Evolutionary conservation across 2,797 vertebrate species (phyloP).

Genomic region (Gephyroberyx darwinii): DNA sequence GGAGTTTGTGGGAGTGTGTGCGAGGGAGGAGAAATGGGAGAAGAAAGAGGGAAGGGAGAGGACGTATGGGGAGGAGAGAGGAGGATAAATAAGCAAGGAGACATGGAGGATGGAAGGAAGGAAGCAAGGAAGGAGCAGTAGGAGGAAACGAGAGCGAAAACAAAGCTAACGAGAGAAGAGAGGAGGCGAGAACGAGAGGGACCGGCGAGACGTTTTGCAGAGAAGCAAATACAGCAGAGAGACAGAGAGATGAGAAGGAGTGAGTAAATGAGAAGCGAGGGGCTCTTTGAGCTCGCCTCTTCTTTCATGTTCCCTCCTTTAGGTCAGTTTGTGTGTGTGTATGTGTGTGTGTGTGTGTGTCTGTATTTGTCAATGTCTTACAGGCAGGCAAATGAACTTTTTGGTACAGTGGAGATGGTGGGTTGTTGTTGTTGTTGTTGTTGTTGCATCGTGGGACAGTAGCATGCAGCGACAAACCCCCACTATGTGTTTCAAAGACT

Average conservation of each 20-base stretch:
- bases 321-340: constrained; percentile 22
- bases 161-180: constrained; percentile 44
- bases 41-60: neutral
- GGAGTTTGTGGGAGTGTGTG: constrained; percentile 28
- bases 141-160: constrained; percentile 2
- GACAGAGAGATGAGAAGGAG: constrained; percentile 10
- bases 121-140: constrained; percentile 1
- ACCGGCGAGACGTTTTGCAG: constrained; percentile 27
- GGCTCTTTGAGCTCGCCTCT: constrained; percentile 4
- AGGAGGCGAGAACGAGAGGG: constrained; percentile 9
- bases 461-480: too few species aligned
- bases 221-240: constrained; percentile 22
- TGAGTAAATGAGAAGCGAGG: constrained; percentile 44
- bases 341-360: neutral
- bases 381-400: constrained; percentile 31
- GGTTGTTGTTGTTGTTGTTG: neutral
- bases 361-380: neutral
- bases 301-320: constrained; percentile 47
- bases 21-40: neutral
- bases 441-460: neutral
- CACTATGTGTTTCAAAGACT: too few species aligned
- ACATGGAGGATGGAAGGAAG: neutral
- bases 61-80: constrained; percentile 8
- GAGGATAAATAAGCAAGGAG: constrained; percentile 44
- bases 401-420: neutral